Evolutionary conservation across 2,888 invertebrate species (phyloP), one percentile per base, ranked within the genome.

Genomic region (Axea sp.): DNA sequence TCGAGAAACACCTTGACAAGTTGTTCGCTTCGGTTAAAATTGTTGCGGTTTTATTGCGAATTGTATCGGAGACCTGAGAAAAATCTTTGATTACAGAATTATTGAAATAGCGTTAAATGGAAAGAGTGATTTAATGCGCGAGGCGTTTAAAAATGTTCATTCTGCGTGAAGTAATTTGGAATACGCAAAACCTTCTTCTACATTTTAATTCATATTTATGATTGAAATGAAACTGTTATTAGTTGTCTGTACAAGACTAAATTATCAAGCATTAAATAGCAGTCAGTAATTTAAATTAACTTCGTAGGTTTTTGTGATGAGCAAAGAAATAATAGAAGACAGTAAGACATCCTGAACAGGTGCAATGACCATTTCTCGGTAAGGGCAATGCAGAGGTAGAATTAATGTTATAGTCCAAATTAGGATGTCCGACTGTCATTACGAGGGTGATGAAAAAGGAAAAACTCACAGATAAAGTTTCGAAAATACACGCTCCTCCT

Each of bases 351-450:
- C 59, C 59, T 41, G 59, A 57, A 39, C 67, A 68, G 67, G 67
- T 68, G 67, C 67, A 57, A 59, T 68, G 47, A 28, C 65, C 39
- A 47, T 59, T 59, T 33, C 43, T 30, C 35, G 5, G 19, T 33
- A 47, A 33, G 28, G 41, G 41, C 57, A 39, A 65, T 55, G 57
- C 26, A 17, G 5, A 33, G 41, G 37, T 9, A 9, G 55, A 55
- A 47, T 41, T 14, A 67, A 59, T 41, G 55, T 67, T 67, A 24
- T 43, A 2, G 7, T 24, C 55, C 55, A 65, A 55, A 68, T 59
- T 59, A 68, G 68, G 35, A 59, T 43, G 68, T 68, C 59, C 51
- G 35, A 51, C 8, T 26, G 51, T 68, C 55, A 31, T 65, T 68
- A 59, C 43, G 6, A 59, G 59, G 41, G 57, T 9, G 43, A 51